Evolutionary conservation across 1,140 invertebrate species (phyloP).

Genomic region (Chironomus striatipennis): DNA sequence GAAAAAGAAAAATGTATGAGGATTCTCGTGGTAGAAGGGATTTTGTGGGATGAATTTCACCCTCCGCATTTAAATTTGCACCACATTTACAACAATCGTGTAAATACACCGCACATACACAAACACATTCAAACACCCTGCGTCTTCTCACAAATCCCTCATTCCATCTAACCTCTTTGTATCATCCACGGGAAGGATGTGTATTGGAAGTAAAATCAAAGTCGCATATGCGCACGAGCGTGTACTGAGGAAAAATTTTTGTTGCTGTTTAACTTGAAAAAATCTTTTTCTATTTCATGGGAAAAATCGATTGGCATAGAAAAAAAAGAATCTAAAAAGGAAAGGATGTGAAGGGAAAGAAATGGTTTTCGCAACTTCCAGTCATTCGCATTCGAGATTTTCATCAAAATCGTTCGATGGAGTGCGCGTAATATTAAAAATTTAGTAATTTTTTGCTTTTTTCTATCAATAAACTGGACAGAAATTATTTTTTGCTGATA

Average conservation of each 20-base stretch:
- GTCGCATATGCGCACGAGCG: not conserved
- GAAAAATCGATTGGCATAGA: conserved; percentile 17
- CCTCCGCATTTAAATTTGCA: not conserved
- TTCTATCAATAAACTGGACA: too few species aligned
- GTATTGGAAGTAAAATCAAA: conserved; percentile 7
- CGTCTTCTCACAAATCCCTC: not conserved
- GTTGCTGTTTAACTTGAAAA: too few species aligned
- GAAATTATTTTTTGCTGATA: too few species aligned
- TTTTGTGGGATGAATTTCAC: not conserved
- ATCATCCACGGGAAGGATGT: not conserved
- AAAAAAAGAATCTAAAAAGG: too few species aligned
- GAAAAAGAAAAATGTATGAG: not conserved
- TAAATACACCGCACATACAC: not conserved
- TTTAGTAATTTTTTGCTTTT: too few species aligned
- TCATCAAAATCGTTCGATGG: conserved; percentile 3
- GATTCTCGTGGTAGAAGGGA: not conserved
- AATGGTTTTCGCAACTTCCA: conserved; percentile 16
- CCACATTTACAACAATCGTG: too few species aligned
- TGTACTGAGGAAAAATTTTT: not conserved
- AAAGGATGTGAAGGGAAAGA: not conserved
- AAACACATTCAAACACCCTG: not conserved
- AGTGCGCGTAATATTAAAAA: not conserved
- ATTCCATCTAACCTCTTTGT: not conserved
- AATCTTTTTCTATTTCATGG: not conserved
- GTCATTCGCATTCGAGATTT: conserved; percentile 15